These are phyloP conservation scores for Apodemus sylvaticus DNA, from an alignment of 2,113 vertebrate species.

Conservation along the genomic window DNA sequence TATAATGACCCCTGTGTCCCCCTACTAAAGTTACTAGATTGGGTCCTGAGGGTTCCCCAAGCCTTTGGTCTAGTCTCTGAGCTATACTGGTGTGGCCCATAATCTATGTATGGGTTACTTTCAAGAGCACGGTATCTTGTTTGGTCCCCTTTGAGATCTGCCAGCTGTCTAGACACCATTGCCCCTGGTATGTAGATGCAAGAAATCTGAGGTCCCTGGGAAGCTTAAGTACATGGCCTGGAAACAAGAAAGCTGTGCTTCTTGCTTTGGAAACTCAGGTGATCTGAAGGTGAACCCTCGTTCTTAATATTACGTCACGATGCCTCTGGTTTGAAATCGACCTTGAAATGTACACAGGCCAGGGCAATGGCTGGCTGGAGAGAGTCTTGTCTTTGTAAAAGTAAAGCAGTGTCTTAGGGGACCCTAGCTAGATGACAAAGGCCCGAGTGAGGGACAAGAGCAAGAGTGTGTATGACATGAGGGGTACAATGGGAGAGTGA, in stretches of 20 bases:
- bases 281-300: not conserved
- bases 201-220: not conserved
- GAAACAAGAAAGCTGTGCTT: not conserved
- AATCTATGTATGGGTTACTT: not conserved
- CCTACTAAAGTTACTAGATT: not conserved
- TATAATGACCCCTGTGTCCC: not conserved
- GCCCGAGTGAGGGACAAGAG: not conserved
- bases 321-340: not conserved
- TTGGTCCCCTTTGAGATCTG: not conserved
- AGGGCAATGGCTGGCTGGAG: not conserved
- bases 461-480: not conserved
- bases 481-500: not conserved
- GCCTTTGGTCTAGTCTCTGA: not conserved
- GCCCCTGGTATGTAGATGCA: not conserved
- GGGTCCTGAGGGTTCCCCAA: not conserved
- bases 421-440: not conserved
- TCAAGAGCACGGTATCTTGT: not conserved
- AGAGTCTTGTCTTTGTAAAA: not conserved
- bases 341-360: not conserved
- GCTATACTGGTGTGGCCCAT: not conserved
- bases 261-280: not conserved
- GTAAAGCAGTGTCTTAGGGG: not conserved
- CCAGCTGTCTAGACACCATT: not conserved
- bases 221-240: not conserved
- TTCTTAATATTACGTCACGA: not conserved